Percentiles rank a stretch among this genome's conserved stretches.
Conservation (phyloP, 2,797 vertebrate species). For the Pelobates cultripes region DNA sequence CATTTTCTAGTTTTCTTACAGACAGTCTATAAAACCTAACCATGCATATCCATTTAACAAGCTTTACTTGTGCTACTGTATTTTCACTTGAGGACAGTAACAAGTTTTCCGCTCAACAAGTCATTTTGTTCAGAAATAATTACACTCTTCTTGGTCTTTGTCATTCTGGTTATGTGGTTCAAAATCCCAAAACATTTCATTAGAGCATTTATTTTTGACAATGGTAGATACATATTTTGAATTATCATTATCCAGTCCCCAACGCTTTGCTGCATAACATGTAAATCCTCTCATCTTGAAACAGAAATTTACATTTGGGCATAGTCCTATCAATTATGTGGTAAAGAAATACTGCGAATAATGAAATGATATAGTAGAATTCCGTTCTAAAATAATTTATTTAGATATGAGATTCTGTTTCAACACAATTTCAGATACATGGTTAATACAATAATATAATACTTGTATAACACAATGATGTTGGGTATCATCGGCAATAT, state of each 20-base stretch:
- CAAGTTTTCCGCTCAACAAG: conserved; percentile 35
- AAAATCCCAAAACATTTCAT: conserved; percentile 30
- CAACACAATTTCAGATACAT: too few species aligned
- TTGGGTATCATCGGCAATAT: too few species aligned
- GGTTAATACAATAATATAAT: too few species aligned
- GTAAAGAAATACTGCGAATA: too few species aligned
- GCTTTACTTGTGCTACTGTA: conserved; percentile 32
- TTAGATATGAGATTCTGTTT: too few species aligned
- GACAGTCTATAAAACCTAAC: not conserved
- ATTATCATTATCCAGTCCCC: conserved; percentile 9
- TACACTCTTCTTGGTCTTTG: conserved; percentile 10
- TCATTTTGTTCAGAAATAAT: conserved; percentile 39
- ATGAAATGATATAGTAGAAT: too few species aligned
- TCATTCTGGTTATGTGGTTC: conserved; percentile 13
- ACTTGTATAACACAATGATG: too few species aligned
- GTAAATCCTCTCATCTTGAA: not conserved
- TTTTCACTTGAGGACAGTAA: conserved; percentile 30
- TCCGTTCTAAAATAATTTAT: too few species aligned
- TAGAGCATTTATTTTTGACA: conserved; percentile 27
- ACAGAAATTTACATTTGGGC: too few species aligned
- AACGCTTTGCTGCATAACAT: not conserved
- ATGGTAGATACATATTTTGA: conserved; percentile 21
- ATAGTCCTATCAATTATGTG: too few species aligned
- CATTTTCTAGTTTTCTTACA: conserved; percentile 5
- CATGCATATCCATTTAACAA: conserved; percentile 52